These are phyloP conservation scores for Cydia splendana DNA, from an alignment of 1,140 invertebrate species.

Conservation along the genomic window DNA sequence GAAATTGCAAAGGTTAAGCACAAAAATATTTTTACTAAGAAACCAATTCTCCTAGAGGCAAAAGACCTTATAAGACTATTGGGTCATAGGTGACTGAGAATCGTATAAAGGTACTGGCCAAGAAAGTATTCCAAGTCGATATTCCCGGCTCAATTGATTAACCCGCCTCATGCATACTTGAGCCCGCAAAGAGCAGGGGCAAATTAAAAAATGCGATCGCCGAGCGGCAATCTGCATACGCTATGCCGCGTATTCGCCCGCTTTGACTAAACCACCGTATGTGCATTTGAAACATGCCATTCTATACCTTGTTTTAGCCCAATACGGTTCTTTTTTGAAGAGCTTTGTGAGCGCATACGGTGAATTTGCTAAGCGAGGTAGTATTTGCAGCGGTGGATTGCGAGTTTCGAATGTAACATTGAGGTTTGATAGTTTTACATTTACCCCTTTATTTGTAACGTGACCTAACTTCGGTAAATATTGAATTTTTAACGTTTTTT, in stretches of 20 bases:
- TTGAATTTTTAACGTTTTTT: neutral
- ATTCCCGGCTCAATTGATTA: neutral
- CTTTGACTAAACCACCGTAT: neutral
- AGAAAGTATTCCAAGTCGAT: neutral
- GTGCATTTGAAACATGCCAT: neutral
- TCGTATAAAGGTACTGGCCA: neutral
- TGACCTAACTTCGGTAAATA: neutral
- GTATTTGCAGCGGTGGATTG: slow-evolving; percentile 14
- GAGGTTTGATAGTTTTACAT: slow-evolving; percentile 7
- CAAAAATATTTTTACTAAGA: neutral
- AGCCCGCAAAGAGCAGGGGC: slow-evolving; percentile 4
- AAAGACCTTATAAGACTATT: neutral
- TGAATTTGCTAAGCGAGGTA: neutral
- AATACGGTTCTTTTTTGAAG: neutral
- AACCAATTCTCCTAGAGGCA: too few relatives aligned
- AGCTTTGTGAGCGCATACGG: neutral
- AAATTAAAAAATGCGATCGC: slow-evolving; percentile 9
- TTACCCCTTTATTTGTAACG: neutral
- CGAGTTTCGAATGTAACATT: neutral
- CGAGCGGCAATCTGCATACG: slow-evolving; percentile 3
- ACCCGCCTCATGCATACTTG: slow-evolving; percentile 6
- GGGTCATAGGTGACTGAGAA: neutral
- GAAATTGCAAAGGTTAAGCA: too few relatives aligned
- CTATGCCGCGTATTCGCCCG: neutral
- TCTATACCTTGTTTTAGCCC: neutral